Conservation (phyloP, 1,140 invertebrate genomes). For the Muscidifurax raptorellus region DNA sequence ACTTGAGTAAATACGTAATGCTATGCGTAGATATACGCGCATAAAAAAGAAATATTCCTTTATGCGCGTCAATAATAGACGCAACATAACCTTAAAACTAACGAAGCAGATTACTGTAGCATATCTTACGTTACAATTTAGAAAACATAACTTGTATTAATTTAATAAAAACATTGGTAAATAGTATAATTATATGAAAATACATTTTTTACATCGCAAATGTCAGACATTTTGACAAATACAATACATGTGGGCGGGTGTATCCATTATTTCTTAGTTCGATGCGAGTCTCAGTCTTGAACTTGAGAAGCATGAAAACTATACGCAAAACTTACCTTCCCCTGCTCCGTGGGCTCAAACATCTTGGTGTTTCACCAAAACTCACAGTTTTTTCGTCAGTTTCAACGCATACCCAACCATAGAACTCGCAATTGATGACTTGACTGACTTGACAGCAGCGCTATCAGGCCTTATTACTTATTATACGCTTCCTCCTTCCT, state of each 20-base stretch:
- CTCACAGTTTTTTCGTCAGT: not conserved
- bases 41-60: not conserved
- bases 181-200: not conserved
- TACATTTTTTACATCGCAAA: not conserved
- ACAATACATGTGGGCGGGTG: not conserved
- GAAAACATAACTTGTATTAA: not conserved
- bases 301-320: not conserved
- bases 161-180: not conserved
- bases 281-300: not conserved
- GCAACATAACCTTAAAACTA: not conserved
- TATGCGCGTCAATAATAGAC: not conserved
- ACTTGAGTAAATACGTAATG: not conserved
- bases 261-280: not conserved
- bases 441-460: constrained; percentile 23
- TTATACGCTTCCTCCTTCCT: not conserved
- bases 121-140: not conserved
- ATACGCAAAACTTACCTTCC: constrained; percentile 59
- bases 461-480: not conserved
- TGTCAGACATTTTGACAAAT: not conserved
- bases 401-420: not conserved
- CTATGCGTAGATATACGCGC: not conserved
- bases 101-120: not conserved
- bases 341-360: constrained; percentile 66
- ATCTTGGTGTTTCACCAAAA: constrained; percentile 50
- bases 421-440: constrained; percentile 6